Evolutionary conservation across 2,113 vertebrate species (phyloP).

Genomic region (Bettongia penicillata): DNA sequence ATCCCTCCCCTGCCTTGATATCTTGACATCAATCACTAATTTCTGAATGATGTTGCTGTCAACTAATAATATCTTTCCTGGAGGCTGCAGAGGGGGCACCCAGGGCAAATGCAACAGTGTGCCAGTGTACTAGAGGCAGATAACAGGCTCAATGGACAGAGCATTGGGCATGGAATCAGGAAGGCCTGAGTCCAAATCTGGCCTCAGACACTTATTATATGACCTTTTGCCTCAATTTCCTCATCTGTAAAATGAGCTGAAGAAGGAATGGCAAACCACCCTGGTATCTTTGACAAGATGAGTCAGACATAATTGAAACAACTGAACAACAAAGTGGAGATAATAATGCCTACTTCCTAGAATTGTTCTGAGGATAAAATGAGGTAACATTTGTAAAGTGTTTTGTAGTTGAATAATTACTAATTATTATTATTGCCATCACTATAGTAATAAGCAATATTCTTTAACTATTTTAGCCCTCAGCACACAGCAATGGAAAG

Average conservation of each 20-base stretch:
- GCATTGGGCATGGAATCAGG: background rate
- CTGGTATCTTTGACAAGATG: background rate
- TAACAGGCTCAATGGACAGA: background rate
- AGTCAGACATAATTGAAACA: background rate
- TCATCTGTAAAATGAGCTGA: background rate
- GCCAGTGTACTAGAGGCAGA: background rate
- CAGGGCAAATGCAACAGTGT: background rate
- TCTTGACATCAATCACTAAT: background rate
- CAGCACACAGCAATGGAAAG: too few relatives aligned
- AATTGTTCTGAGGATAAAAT: too few relatives aligned
- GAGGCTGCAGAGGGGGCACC: background rate
- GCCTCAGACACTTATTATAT: background rate
- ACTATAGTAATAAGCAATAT: too few relatives aligned
- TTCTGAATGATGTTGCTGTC: slow-evolving; percentile 45
- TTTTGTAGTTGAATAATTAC: too few relatives aligned
- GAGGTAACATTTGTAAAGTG: too few relatives aligned
- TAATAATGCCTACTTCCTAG: too few relatives aligned
- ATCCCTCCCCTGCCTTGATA: background rate
- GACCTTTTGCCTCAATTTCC: background rate
- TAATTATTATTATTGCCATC: too few relatives aligned
- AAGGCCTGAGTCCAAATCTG: background rate
- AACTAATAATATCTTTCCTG: slow-evolving; percentile 19
- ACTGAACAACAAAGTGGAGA: background rate
- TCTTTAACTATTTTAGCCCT: too few relatives aligned
- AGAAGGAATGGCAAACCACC: background rate